These are phyloP conservation scores for Drosophila subquinaria DNA, from an alignment of 2,888 invertebrate species.

Conservation along the genomic window DNA sequence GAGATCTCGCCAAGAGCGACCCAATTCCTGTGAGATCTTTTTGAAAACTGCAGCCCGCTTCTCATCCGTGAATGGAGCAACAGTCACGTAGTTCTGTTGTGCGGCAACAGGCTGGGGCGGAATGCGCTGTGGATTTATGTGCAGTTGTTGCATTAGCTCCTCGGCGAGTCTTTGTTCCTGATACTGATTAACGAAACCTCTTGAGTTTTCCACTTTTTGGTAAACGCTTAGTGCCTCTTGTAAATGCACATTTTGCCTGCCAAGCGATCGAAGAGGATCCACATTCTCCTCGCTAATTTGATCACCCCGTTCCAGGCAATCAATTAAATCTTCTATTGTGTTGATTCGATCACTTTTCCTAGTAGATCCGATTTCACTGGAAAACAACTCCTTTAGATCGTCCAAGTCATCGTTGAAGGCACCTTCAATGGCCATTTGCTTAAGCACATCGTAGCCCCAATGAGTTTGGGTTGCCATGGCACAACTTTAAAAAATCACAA, in stretches of 20 bases:
- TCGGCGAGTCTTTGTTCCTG: slow-evolving; percentile 69
- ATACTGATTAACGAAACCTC: slow-evolving; percentile 55
- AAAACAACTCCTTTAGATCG: slow-evolving; percentile 67
- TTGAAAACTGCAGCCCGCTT: slow-evolving; percentile 80
- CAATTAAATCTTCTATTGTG: slow-evolving; percentile 71
- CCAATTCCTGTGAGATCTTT: slow-evolving; percentile 79
- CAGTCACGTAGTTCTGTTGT: slow-evolving; percentile 44
- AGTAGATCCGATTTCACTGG: slow-evolving; percentile 69
- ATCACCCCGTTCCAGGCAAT: slow-evolving; percentile 79
- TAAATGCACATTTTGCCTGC: slow-evolving; percentile 44
- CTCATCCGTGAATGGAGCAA: slow-evolving; percentile 55
- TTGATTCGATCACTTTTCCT: slow-evolving; percentile 72
- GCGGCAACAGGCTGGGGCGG: background rate
- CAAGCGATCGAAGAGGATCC: slow-evolving; percentile 61
- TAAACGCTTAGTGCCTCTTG: slow-evolving; percentile 61
- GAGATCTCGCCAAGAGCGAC: slow-evolving; percentile 82
- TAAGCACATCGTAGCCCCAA: slow-evolving; percentile 76
- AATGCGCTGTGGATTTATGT: slow-evolving; percentile 25
- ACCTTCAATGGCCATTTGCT: slow-evolving; percentile 49
- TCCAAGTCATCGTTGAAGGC: slow-evolving; percentile 50
- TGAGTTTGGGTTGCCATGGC: slow-evolving; percentile 31
- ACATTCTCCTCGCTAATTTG: slow-evolving; percentile 74
- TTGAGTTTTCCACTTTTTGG: background rate
- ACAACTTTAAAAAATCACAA: background rate
- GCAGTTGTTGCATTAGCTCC: slow-evolving; percentile 57